Evolutionary conservation across 1,140 invertebrate species (phyloP), one percentile per base, ranked within the genome.

Genomic region (Cataglyphis hispanica): DNA sequence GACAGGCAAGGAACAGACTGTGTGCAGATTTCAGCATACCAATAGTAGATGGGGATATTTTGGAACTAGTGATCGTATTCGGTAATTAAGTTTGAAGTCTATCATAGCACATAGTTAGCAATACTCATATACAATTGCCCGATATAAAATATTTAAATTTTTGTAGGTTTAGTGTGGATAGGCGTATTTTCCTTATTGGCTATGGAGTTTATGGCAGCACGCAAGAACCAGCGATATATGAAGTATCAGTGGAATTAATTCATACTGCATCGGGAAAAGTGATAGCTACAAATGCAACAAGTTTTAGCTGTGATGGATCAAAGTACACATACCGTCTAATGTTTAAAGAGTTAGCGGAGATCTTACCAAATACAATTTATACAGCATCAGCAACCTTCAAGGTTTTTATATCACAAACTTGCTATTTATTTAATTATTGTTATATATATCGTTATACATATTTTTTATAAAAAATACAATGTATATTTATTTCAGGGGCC

Each of bases 201-300:
- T 98, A 98, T 95, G 98, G 98, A 76, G 95, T 98, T 56, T 98
- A 98, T 95, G 98, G 98, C 22, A 98, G 98, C 64, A 97, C 98
- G 88, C 97, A 98, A 93, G 97, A 97, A 11, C 96, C 97, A 4
- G 96, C 97, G 4, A 98, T 98, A 92, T 98, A 98, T 93, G 96
- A 97, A 92, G 97, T 97, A 43, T 96, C 96, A 87, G 97, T 98
- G 78, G 97, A 98, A 95, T 96, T 98, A 46, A 97, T 98, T 78
- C 97, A 98, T 90, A 96, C 97, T 27, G 96, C 97, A 22, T 97
- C 97, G 2, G 97, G 97, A 60, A 97, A 97, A 94, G 96, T 98
- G 7, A 96, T 98, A 87, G 98, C 97, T 1, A 96, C 96, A 4
- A 98, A 98, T 94, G 96, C 97, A 63, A 97, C 97, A 10, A 97